A percentile compares a stretch with the other conserved stretches of the same genome.
Evolutionary conservation across 2,113 vertebrate species (phyloP).

Genomic region (Casuarius casuarius): DNA sequence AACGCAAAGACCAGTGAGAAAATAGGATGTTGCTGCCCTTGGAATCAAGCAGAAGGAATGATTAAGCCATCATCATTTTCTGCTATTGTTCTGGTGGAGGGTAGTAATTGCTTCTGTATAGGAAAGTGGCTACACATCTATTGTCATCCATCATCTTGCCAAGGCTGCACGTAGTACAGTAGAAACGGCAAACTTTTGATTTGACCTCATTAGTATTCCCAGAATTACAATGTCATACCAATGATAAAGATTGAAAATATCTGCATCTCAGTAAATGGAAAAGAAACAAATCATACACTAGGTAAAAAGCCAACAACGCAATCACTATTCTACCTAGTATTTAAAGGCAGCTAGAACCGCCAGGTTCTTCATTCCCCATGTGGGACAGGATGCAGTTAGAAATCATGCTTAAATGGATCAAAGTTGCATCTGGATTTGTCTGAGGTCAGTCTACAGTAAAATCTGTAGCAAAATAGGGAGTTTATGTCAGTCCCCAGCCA

Average conservation of each 20-base stretch:
- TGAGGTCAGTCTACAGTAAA: neutral
- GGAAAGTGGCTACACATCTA: neutral
- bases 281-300: neutral
- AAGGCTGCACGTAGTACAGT: neutral
- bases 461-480: neutral
- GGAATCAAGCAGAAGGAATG: neutral
- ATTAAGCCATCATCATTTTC: conserved; percentile 26
- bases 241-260: neutral
- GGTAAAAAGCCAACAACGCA: neutral
- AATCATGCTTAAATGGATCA: neutral
- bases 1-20: neutral
- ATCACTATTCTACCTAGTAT: neutral
- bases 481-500: neutral
- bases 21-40: neutral
- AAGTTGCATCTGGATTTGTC: neutral
- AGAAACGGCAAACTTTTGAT: neutral
- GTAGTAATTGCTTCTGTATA: conserved; percentile 2
- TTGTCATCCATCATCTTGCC: conserved; percentile 26
- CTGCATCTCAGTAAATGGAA: neutral
- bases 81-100: neutral
- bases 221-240: conserved; percentile 43
- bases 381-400: neutral
- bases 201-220: conserved; percentile 44
- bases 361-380: neutral
- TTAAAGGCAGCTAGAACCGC: neutral